phyloP scores from a whole-genome alignment of 2,797 vertebrate genomes.

The Cyprinella venusta region DNA sequence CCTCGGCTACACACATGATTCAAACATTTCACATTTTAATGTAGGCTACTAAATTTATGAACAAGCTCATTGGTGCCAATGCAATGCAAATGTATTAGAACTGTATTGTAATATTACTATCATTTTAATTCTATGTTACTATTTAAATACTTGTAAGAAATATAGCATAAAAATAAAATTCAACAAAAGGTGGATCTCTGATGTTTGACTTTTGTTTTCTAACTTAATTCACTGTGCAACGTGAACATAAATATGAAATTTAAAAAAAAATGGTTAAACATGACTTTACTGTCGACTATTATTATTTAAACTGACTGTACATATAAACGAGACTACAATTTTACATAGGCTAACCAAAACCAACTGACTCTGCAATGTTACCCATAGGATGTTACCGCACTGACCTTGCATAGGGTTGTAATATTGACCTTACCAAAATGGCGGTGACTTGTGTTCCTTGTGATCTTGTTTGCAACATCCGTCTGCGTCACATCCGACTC shows the following conservation, averaged over 20 bases:
- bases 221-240: neutral
- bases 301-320: neutral
- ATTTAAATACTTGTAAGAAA: neutral
- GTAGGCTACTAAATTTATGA: neutral
- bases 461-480: slow-evolving; percentile 54
- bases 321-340: neutral
- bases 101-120: neutral
- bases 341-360: neutral
- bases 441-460: neutral
- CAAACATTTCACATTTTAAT: neutral
- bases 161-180: neutral
- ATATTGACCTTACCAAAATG: slow-evolving; percentile 45
- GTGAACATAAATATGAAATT: neutral
- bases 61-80: neutral
- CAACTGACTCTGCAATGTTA: neutral
- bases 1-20: neutral
- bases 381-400: too few species aligned
- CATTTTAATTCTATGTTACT: neutral
- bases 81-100: neutral
- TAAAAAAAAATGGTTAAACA: neutral
- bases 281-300: neutral
- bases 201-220: neutral
- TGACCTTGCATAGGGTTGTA: neutral
- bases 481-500: slow-evolving; percentile 70
- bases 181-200: neutral